Evolutionary conservation across 2,888 invertebrate genomes (phyloP).

Genomic region (Apocheima hispidaria): DNA sequence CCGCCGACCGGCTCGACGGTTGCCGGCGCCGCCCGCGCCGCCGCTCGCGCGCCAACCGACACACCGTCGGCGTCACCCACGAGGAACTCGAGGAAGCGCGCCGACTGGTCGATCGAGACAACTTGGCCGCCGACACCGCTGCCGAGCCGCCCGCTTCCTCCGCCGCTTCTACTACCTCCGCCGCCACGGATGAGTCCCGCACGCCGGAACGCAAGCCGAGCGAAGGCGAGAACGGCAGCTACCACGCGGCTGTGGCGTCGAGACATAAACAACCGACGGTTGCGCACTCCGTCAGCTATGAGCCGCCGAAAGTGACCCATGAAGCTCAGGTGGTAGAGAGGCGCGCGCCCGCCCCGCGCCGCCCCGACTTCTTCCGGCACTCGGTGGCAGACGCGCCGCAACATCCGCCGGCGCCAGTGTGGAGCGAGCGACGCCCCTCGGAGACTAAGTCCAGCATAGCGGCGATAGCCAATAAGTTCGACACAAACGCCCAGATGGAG

Average conservation of each 20-base stretch:
- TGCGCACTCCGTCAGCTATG: conserved; percentile 64
- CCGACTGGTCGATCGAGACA: conserved; percentile 88
- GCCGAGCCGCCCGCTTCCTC: conserved; percentile 61
- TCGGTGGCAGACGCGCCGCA: conserved; percentile 68
- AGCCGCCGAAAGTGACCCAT: conserved; percentile 56
- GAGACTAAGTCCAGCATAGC: conserved; percentile 73
- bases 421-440: conserved; percentile 64
- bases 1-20: conserved; percentile 73
- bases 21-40: conserved; percentile 80
- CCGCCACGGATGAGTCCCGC: conserved; percentile 63
- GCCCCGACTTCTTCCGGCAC: conserved; percentile 74
- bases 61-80: conserved; percentile 93
- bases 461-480: conserved; percentile 76
- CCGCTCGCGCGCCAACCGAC: conserved; percentile 88
- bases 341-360: conserved; percentile 59
- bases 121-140: conserved; percentile 52
- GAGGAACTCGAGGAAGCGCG: conserved; percentile 93
- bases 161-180: conserved; percentile 72
- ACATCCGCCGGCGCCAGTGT: conserved; percentile 45
- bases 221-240: conserved; percentile 62
- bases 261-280: conserved; percentile 58
- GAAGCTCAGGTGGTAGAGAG: conserved; percentile 65
- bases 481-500: conserved; percentile 62
- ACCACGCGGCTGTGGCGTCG: conserved; percentile 63
- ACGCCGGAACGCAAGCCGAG: conserved; percentile 69